Conservation (phyloP, 1,140 invertebrate genomes). For the Melipona quadrifasciata region DNA sequence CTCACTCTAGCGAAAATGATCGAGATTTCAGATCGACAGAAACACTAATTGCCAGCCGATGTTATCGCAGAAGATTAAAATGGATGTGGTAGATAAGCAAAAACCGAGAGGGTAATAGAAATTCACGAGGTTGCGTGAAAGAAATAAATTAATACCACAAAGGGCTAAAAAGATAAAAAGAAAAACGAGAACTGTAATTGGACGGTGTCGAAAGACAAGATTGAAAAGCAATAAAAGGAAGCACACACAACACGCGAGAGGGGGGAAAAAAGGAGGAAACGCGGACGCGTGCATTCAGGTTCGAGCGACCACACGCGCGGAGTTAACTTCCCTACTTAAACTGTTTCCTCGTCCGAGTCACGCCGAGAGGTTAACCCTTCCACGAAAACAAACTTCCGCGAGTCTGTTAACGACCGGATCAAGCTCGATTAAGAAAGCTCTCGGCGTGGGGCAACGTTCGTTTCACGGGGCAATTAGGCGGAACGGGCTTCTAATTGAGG, state of each 20-base stretch:
- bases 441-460: not conserved
- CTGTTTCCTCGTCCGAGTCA: not conserved
- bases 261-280: not conserved
- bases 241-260: not conserved
- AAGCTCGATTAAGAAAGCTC: constrained; percentile 32
- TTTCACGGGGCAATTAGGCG: constrained; percentile 52
- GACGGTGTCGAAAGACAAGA: constrained; percentile 52
- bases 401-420: constrained; percentile 46
- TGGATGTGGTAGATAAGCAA: constrained; percentile 19
- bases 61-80: not conserved
- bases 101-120: constrained; percentile 46
- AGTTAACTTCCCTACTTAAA: not conserved
- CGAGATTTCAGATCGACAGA: not conserved
- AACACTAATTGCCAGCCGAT: not conserved
- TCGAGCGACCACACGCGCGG: not conserved
- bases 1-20: not conserved
- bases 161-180: constrained; percentile 54
- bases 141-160: constrained; percentile 51
- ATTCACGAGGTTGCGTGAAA: constrained; percentile 42
- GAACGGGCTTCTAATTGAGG: constrained; percentile 62
- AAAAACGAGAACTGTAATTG: constrained; percentile 64
- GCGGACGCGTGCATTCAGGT: constrained; percentile 24
- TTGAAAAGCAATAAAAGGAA: not conserved
- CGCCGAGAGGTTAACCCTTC: not conserved
- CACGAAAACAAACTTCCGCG: constrained; percentile 40